Conservation (phyloP, 2,797 vertebrate genomes). For the Macroramphosus scolopax region DNA sequence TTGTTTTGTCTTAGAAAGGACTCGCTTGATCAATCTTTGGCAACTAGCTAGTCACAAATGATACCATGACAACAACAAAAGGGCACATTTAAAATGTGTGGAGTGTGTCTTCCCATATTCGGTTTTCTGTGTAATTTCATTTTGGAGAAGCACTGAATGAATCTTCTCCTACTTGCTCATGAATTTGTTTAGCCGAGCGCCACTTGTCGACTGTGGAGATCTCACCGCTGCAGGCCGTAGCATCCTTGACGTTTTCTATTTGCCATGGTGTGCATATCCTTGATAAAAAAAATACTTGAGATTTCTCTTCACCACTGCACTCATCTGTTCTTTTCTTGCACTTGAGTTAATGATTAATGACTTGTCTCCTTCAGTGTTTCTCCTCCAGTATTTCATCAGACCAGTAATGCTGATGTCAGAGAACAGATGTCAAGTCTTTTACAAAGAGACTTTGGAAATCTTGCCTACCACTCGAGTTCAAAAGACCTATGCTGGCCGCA, state of each 20-base stretch:
- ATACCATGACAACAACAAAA: neutral
- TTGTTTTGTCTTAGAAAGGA: too few species aligned
- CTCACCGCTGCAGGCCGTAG: neutral
- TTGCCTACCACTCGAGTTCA: too few species aligned
- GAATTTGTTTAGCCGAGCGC: slow-evolving; percentile 7
- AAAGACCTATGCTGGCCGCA: too few species aligned
- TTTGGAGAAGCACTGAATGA: slow-evolving; percentile 1
- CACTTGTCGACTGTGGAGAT: slow-evolving; percentile 4
- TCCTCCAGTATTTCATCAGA: slow-evolving; percentile 4
- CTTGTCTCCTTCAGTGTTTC: slow-evolving; percentile 1
- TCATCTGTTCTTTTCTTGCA: neutral
- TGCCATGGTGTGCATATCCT: slow-evolving; percentile 8
- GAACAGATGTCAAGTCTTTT: too few species aligned
- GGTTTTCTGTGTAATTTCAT: neutral
- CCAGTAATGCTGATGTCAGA: slow-evolving; percentile 4
- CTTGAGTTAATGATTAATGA: slow-evolving; percentile 26
- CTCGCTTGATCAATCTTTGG: too few species aligned
- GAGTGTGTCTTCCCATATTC: neutral
- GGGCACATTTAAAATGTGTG: neutral
- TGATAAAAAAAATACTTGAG: slow-evolving; percentile 11
- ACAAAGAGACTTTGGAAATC: too few species aligned
- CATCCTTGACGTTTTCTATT: slow-evolving; percentile 9
- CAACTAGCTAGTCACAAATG: too few species aligned
- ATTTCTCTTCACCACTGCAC: slow-evolving; percentile 1
- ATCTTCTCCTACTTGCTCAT: neutral